Percentiles rank a stretch among this genome's conserved stretches.
Evolutionary conservation across 2,113 vertebrate species (phyloP).

Genomic region (Syngnathus floridae): DNA sequence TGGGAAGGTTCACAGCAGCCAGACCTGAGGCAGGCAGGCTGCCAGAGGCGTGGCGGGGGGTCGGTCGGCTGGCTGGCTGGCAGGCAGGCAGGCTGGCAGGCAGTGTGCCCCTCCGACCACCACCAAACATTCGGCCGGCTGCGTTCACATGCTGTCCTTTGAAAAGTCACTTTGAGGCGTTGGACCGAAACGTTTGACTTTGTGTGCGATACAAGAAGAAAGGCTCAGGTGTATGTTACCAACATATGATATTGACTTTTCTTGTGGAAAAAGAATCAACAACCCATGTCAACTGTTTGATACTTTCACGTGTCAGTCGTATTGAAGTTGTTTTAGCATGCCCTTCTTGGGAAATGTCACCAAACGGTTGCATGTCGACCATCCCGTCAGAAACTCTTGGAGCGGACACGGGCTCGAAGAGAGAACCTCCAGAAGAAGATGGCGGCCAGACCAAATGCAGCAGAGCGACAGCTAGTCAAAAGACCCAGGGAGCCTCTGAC

Average conservation of each 20-base stretch:
- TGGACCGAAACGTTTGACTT: no score
- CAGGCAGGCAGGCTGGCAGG: no score
- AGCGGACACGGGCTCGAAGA: conserved; percentile 88
- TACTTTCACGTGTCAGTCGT: background rate
- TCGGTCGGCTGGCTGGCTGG: no score
- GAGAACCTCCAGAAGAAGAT: conserved; percentile 97
- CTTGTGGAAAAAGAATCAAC: no score
- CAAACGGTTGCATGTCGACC: background rate
- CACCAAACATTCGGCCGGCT: no score
- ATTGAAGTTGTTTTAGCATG: background rate
- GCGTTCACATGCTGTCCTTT: no score
- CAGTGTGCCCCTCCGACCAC: no score
- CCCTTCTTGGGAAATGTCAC: background rate
- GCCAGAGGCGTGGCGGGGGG: no score
- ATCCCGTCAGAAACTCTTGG: conserved; percentile 83
- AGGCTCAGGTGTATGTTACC: background rate
- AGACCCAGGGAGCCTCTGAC: conserved; percentile 80
- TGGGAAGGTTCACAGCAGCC: no score
- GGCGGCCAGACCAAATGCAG: conserved; percentile 77
- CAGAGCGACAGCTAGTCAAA: conserved; percentile 68
- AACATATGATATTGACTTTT: background rate
- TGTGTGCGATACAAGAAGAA: background rate
- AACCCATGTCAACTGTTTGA: background rate
- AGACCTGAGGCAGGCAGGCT: no score
- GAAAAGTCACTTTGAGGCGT: no score